phyloP scores from a whole-genome alignment of 2,113 vertebrate species.

The Xenopus laevis region DNA sequence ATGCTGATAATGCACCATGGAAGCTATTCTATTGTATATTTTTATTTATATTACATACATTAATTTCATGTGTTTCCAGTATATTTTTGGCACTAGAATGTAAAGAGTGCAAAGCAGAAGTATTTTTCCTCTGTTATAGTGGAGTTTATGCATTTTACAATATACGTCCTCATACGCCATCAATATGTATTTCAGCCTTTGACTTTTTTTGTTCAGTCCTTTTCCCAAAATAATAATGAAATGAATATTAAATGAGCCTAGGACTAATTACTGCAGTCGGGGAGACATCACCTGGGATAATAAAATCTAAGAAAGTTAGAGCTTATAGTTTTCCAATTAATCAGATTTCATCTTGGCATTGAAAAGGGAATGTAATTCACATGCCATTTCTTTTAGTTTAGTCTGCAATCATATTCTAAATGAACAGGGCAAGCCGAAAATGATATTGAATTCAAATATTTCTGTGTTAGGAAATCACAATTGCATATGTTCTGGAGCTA shows the following conservation, averaged over 20 bases:
- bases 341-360: constrained; percentile 82
- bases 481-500: constrained; percentile 74
- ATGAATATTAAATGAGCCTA: constrained; percentile 84
- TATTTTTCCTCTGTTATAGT: no score
- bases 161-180: no score
- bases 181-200: no score
- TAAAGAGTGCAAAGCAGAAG: no score
- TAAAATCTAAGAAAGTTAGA: constrained; percentile 58
- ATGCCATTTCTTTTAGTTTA: constrained; percentile 86
- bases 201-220: constrained; percentile 60
- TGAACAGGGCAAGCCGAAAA: constrained; percentile 80
- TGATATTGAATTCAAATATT: constrained; percentile 91
- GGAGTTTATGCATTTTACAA: no score
- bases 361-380: constrained; percentile 84
- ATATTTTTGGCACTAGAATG: no score
- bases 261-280: constrained; percentile 64
- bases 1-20: no score
- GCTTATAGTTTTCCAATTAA: constrained; percentile 77
- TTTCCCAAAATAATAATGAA: constrained; percentile 62
- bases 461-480: constrained; percentile 74
- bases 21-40: no score
- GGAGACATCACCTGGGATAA: constrained; percentile 72
- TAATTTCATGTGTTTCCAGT: no score
- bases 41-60: no score
- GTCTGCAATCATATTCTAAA: constrained; percentile 84